Evolutionary conservation across 2,113 vertebrate species (phyloP).

Genomic region (sheep (Ovis aries)): DNA sequence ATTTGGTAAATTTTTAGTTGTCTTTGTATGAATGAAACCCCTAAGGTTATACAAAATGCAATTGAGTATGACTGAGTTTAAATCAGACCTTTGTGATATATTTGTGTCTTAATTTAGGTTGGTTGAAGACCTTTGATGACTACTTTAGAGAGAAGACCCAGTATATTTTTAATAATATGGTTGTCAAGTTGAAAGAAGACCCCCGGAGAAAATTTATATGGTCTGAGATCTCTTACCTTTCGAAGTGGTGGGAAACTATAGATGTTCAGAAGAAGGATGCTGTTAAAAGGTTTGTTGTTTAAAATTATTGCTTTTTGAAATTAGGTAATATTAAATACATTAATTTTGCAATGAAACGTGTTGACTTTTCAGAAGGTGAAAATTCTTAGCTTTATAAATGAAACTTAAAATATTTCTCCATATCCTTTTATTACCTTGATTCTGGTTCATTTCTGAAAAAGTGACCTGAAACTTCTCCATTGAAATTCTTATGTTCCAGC

Average conservation of each 20-base stretch:
- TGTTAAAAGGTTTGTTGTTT: conserved; percentile 87
- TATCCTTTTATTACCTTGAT: neutral
- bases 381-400: neutral
- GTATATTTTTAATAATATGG: conserved; percentile 95
- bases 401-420: conserved; percentile 11
- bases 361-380: neutral
- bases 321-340: conserved; percentile 4
- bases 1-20: neutral
- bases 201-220: conserved; percentile 90
- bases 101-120: conserved; percentile 84
- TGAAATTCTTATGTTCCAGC: neutral
- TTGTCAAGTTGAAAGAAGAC: conserved; percentile 90
- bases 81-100: conserved; percentile 38
- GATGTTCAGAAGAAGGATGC: conserved; percentile 87
- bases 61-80: conserved; percentile 14
- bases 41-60: conserved; percentile 20
- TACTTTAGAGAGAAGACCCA: conserved; percentile 94
- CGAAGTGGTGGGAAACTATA: conserved; percentile 93
- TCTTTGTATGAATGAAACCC: neutral
- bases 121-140: conserved; percentile 94
- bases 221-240: conserved; percentile 93
- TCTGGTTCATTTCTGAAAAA: conserved; percentile 1
- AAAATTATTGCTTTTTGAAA: conserved; percentile 30
- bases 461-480: neutral
- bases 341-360: neutral